These are phyloP conservation scores for Molothrus aeneus DNA, from an alignment of 2,797 vertebrate genomes.

Conservation along the genomic window DNA sequence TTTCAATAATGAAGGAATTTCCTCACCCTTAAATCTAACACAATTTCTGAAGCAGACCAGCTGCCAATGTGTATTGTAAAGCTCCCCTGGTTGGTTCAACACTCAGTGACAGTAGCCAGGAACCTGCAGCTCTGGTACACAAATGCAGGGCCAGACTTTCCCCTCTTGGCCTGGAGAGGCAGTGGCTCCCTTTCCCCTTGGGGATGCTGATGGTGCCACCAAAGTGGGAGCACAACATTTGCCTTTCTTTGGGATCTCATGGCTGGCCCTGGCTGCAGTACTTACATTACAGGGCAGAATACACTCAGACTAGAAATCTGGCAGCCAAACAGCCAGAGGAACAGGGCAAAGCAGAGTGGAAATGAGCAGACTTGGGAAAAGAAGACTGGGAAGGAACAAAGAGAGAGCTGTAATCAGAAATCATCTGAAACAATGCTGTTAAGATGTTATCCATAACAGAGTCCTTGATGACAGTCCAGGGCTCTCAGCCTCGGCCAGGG, in stretches of 20 bases:
- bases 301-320: background rate
- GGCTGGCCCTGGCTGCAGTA: background rate
- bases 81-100: background rate
- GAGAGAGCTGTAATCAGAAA: slow-evolving; percentile 24
- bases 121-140: background rate
- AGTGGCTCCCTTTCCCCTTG: background rate
- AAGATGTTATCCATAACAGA: background rate
- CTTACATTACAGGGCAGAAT: accelerated
- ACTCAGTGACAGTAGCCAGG: background rate
- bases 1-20: background rate
- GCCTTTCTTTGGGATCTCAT: background rate
- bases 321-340: background rate
- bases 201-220: background rate
- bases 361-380: background rate
- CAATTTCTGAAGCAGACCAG: background rate
- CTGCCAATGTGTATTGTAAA: background rate
- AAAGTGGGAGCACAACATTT: background rate
- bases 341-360: background rate
- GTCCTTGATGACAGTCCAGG: slow-evolving; percentile 48
- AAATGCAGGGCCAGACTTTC: background rate
- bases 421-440: slow-evolving; percentile 3
- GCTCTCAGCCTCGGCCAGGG: slow-evolving; percentile 1
- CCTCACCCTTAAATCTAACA: background rate
- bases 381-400: slow-evolving; percentile 6
- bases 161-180: background rate